phyloP scores from a whole-genome alignment of 1,140 invertebrate genomes.

The Drosophila novamexicana region DNA sequence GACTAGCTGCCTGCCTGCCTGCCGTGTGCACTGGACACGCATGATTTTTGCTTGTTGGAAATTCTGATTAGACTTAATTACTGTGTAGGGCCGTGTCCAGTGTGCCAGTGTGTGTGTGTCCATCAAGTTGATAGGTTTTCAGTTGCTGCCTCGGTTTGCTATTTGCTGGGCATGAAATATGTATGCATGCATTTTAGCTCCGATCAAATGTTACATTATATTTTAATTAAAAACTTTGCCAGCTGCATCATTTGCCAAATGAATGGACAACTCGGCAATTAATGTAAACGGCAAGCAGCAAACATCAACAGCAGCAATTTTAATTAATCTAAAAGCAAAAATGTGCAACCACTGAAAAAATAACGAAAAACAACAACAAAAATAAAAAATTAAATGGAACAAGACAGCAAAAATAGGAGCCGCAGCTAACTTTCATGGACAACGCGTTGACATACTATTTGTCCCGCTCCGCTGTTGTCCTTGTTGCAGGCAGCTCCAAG shows the following conservation, averaged over 20 bases:
- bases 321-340: conserved; percentile 80
- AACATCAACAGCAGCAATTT: conserved; percentile 61
- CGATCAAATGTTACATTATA: conserved; percentile 77
- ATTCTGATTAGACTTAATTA: conserved; percentile 83
- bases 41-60: conserved; percentile 82
- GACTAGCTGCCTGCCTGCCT: not conserved
- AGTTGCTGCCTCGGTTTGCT: conserved; percentile 33
- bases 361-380: conserved; percentile 3
- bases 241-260: conserved; percentile 80
- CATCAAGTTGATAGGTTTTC: conserved; percentile 76
- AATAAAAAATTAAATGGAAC: not conserved
- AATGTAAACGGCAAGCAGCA: conserved; percentile 66
- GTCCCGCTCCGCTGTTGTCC: conserved; percentile 19
- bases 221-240: conserved; percentile 80
- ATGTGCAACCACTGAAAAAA: conserved; percentile 48
- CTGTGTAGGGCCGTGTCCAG: conserved; percentile 60
- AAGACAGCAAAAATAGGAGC: conserved; percentile 21
- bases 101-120: conserved; percentile 37
- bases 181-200: conserved; percentile 24
- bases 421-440: conserved; percentile 55
- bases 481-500: conserved; percentile 25
- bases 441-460: conserved; percentile 55
- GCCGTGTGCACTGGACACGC: conserved; percentile 62
- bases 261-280: conserved; percentile 75
- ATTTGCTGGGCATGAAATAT: conserved; percentile 32